phyloP scores from a whole-genome alignment of 2,113 vertebrate species.

The Plecturocebus donacophilus region DNA sequence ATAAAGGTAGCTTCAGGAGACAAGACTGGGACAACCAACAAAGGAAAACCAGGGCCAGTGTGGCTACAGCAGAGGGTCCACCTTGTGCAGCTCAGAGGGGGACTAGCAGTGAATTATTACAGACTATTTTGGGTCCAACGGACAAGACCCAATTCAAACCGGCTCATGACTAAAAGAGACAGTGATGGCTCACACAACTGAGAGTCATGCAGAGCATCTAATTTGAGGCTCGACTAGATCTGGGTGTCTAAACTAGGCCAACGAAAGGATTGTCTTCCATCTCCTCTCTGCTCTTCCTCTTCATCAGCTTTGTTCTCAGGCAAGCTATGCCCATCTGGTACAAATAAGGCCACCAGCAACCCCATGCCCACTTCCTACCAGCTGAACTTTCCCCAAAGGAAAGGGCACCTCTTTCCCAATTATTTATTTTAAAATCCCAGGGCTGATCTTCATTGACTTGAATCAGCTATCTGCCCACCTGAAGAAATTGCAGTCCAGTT shows the following conservation, averaged over 20 bases:
- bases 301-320: neutral
- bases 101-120: neutral
- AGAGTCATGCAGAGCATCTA: neutral
- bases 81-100: neutral
- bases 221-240: neutral
- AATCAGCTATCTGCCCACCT: neutral
- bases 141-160: neutral
- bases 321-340: neutral
- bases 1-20: neutral
- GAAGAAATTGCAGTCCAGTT: neutral
- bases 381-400: neutral
- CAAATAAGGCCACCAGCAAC: neutral
- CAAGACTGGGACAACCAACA: neutral
- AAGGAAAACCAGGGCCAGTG: neutral
- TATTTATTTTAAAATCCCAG: neutral
- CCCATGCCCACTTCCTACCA: neutral
- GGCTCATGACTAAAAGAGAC: neutral
- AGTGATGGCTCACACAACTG: neutral
- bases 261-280: neutral
- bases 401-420: neutral
- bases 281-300: neutral
- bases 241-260: conserved; percentile 28
- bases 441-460: neutral
- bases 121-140: conserved; percentile 3
- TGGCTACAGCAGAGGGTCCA: neutral